These are phyloP conservation scores for Cygnus atratus DNA, from an alignment of 2,113 vertebrate genomes.

Conservation along the genomic window DNA sequence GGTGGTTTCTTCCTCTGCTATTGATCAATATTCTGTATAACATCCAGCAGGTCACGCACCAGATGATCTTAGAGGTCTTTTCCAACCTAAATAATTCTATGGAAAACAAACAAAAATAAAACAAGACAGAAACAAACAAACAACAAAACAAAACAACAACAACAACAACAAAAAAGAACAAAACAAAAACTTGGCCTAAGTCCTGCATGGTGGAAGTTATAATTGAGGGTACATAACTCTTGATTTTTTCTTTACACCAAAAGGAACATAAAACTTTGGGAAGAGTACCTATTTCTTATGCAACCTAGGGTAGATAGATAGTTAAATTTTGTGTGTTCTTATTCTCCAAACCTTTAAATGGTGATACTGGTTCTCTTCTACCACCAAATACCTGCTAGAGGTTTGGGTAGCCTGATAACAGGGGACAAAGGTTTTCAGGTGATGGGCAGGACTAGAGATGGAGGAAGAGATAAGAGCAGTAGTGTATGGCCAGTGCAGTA, in stretches of 20 bases:
- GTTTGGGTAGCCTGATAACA: background rate
- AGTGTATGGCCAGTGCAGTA: background rate
- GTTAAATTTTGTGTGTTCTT: background rate
- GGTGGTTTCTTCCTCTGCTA: background rate
- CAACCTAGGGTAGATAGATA: background rate
- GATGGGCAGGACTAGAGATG: background rate
- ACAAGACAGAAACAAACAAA: too few species aligned
- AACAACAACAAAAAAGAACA: too few species aligned
- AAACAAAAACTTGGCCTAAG: too few species aligned
- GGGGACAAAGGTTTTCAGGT: background rate
- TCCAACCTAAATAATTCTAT: too few species aligned
- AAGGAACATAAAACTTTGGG: background rate
- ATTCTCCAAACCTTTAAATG: background rate
- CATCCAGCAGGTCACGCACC: background rate
- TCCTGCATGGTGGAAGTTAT: background rate
- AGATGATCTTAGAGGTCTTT: too few species aligned
- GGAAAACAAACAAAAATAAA: too few species aligned
- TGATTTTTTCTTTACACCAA: background rate
- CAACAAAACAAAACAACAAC: too few species aligned
- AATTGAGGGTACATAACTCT: background rate
- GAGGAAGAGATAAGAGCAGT: background rate
- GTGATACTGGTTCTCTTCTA: background rate
- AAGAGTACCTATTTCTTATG: background rate
- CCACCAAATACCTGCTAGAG: background rate
- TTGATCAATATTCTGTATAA: background rate